These are phyloP conservation scores for Halyomorpha halys DNA, from an alignment of 1,140 invertebrate species.

Conservation along the genomic window DNA sequence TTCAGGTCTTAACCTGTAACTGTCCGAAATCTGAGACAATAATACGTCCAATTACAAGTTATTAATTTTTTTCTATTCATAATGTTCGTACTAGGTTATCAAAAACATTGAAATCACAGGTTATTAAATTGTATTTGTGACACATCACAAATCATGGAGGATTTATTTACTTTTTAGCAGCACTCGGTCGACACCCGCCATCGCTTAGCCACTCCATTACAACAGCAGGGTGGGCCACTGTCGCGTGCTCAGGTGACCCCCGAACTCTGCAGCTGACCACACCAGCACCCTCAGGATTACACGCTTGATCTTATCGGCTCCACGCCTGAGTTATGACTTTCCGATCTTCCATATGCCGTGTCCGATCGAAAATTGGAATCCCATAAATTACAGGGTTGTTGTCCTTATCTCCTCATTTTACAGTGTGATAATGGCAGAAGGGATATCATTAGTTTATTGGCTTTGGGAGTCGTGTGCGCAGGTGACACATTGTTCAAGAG, in stretches of 20 bases:
- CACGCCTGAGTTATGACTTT: background rate
- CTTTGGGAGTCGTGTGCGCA: background rate
- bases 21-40: too few species aligned
- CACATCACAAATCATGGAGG: too few species aligned
- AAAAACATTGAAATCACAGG: too few species aligned
- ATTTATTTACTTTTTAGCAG: too few species aligned
- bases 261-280: background rate
- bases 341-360: conserved; percentile 1
- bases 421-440: conserved; percentile 8
- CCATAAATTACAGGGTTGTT: background rate
- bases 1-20: too few species aligned
- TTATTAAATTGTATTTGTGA: too few species aligned
- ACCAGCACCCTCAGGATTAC: background rate
- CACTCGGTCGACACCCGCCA: too few species aligned
- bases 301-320: background rate
- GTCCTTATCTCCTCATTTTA: background rate
- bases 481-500: background rate
- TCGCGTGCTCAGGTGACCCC: background rate
- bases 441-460: background rate
- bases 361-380: conserved; percentile 6
- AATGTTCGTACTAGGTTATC: too few species aligned
- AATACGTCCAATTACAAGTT: too few species aligned
- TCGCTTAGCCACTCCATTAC: too few species aligned
- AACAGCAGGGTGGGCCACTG: too few species aligned
- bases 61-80: too few species aligned